Percentiles rank a stretch among this genome's conserved stretches.
Conservation (phyloP, 1,140 invertebrate species). For the Cheumatopsyche charites region DNA sequence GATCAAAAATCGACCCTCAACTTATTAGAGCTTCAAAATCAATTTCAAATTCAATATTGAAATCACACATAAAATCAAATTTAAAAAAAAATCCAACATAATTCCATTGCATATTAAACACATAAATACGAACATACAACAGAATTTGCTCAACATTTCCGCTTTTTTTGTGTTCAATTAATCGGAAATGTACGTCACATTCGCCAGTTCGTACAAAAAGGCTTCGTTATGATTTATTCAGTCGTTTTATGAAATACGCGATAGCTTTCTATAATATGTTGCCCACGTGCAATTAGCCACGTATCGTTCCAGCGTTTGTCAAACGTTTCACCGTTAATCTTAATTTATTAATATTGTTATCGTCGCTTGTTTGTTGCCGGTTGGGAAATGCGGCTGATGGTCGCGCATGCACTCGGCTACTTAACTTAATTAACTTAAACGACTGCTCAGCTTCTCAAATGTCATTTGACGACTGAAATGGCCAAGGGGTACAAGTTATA, state of each 20-base stretch:
- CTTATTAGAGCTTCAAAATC: no score
- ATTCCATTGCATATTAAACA: no score
- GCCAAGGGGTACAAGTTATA: no score
- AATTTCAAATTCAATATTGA: no score
- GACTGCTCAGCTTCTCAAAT: slow-evolving; percentile 11
- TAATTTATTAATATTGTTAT: slow-evolving; percentile 49
- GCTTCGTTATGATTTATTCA: not conserved
- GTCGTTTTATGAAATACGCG: not conserved
- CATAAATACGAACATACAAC: no score
- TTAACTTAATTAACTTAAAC: slow-evolving; percentile 16
- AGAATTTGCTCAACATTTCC: no score
- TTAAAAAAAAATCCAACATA: no score
- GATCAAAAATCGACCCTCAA: no score
- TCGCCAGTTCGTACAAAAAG: not conserved
- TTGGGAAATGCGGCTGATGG: slow-evolving; percentile 1
- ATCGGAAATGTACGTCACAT: no score
- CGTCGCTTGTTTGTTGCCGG: slow-evolving; percentile 41
- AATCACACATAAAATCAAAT: no score
- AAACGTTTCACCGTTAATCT: slow-evolving; percentile 41
- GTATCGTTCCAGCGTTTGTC: not conserved
- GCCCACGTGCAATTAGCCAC: slow-evolving; percentile 45
- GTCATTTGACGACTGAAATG: no score
- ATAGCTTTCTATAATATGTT: not conserved
- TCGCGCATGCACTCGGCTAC: slow-evolving; percentile 29
- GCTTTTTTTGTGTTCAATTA: no score